Evolutionary conservation across 1,140 invertebrate species (phyloP).

Genomic region (Drosophila nigromelanica): DNA sequence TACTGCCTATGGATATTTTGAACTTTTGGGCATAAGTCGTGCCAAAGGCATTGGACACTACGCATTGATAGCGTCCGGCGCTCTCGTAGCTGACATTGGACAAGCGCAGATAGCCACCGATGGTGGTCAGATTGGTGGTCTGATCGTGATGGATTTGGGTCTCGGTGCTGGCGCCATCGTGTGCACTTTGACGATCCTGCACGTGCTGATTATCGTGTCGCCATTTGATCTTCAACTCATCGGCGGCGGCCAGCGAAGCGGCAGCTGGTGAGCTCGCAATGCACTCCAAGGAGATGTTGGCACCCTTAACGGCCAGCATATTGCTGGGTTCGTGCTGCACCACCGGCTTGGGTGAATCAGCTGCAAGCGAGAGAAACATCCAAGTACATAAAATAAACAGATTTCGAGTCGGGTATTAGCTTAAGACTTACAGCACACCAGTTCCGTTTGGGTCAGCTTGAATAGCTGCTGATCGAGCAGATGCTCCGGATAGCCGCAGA

Average conservation of each 20-base stretch:
- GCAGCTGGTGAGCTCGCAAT: slow-evolving; percentile 88
- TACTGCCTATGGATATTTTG: slow-evolving; percentile 92
- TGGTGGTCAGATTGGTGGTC: slow-evolving; percentile 73
- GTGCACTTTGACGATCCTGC: slow-evolving; percentile 57
- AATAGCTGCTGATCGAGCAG: slow-evolving; percentile 88
- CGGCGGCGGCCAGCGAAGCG: slow-evolving; percentile 83
- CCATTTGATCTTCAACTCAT: slow-evolving; percentile 92
- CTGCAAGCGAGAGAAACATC: slow-evolving; percentile 20
- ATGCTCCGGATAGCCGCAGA: slow-evolving; percentile 91
- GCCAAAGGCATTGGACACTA: slow-evolving; percentile 95
- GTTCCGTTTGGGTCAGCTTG: slow-evolving; percentile 88
- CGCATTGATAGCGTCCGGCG: slow-evolving; percentile 96
- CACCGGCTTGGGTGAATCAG: slow-evolving; percentile 92
- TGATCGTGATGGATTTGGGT: slow-evolving; percentile 77
- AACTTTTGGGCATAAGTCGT: slow-evolving; percentile 95
- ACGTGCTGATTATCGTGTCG: slow-evolving; percentile 93
- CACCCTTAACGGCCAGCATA: slow-evolving; percentile 92
- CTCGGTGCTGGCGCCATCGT: slow-evolving; percentile 66
- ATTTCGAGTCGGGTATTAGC: neutral
- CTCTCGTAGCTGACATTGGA: slow-evolving; percentile 84
- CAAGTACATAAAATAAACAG: neutral
- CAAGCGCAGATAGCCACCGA: slow-evolving; percentile 69
- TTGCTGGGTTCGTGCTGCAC: slow-evolving; percentile 92
- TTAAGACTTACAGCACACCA: slow-evolving; percentile 87
- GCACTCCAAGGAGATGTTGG: slow-evolving; percentile 92